phyloP scores from a whole-genome alignment of 1,140 invertebrate species.

The Dendrolimus kikuchii region DNA sequence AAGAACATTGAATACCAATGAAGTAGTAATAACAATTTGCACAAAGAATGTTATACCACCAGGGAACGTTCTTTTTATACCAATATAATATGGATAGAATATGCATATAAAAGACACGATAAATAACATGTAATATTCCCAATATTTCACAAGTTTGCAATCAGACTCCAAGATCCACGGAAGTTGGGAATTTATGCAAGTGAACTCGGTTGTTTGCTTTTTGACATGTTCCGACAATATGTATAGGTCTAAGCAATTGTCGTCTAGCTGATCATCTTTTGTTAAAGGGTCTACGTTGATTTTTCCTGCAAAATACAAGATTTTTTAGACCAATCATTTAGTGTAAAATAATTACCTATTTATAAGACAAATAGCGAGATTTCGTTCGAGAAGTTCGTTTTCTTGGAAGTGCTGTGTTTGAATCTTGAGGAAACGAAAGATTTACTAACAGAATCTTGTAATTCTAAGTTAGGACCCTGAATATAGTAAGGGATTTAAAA shows the following conservation, averaged over 20 bases:
- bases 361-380: too few species aligned
- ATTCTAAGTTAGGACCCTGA: too few species aligned
- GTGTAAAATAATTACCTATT: too few species aligned
- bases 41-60: slow-evolving; percentile 37
- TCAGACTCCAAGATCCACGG: slow-evolving; percentile 56
- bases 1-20: slow-evolving; percentile 42
- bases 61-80: slow-evolving; percentile 41
- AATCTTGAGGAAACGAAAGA: too few species aligned
- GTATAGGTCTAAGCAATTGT: slow-evolving; percentile 53
- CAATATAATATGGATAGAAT: slow-evolving; percentile 56
- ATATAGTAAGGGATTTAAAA: too few species aligned
- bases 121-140: slow-evolving; percentile 48
- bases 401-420: background rate
- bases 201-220: slow-evolving; percentile 41
- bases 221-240: slow-evolving; percentile 59
- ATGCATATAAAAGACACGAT: slow-evolving; percentile 47
- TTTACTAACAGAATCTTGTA: too few species aligned
- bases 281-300: slow-evolving; percentile 31
- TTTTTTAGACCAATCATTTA: background rate
- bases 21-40: slow-evolving; percentile 45
- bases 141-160: slow-evolving; percentile 51
- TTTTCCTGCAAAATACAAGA: slow-evolving; percentile 29
- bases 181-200: slow-evolving; percentile 42
- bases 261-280: slow-evolving; percentile 46
- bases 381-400: too few species aligned